These are phyloP conservation scores for Eudemis profundana DNA, from an alignment of 2,888 invertebrate genomes.

Conservation along the genomic window DNA sequence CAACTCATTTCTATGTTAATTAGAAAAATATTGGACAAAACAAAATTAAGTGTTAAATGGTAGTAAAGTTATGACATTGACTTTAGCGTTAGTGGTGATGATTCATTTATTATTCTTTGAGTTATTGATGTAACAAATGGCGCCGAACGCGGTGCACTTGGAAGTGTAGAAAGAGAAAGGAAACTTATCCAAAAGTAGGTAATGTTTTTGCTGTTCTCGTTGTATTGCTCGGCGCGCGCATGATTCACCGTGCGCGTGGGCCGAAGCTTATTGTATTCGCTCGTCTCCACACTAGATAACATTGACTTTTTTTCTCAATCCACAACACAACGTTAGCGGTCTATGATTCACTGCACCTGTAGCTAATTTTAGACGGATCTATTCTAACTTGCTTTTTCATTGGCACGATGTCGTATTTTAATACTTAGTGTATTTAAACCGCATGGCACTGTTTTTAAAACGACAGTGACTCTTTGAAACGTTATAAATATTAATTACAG, in stretches of 20 bases:
- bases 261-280: conserved; percentile 76
- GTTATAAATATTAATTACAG: conserved; percentile 6
- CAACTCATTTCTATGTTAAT: conserved; percentile 21
- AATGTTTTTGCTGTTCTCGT: conserved; percentile 82
- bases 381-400: conserved; percentile 43
- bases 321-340: conserved; percentile 52
- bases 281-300: conserved; percentile 71
- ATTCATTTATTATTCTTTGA: conserved; percentile 58
- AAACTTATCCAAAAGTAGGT: conserved; percentile 84
- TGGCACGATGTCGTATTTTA: conserved; percentile 19
- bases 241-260: conserved; percentile 83
- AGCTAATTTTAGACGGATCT: conserved; percentile 29
- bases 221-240: conserved; percentile 67
- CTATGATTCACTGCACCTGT: conserved; percentile 42
- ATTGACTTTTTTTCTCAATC: conserved; percentile 70
- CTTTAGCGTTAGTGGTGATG: conserved; percentile 45
- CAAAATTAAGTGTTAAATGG: neutral
- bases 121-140: conserved; percentile 69
- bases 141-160: conserved; percentile 68
- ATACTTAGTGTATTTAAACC: conserved; percentile 1
- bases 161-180: conserved; percentile 85
- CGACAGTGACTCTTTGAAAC: neutral
- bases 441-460: conserved; percentile 8
- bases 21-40: conserved; percentile 13
- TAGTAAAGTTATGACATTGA: conserved; percentile 32